Evolutionary conservation across 2,888 invertebrate genomes (phyloP), one percentile per base, ranked within the genome.

Genomic region (Ligdia adustata): DNA sequence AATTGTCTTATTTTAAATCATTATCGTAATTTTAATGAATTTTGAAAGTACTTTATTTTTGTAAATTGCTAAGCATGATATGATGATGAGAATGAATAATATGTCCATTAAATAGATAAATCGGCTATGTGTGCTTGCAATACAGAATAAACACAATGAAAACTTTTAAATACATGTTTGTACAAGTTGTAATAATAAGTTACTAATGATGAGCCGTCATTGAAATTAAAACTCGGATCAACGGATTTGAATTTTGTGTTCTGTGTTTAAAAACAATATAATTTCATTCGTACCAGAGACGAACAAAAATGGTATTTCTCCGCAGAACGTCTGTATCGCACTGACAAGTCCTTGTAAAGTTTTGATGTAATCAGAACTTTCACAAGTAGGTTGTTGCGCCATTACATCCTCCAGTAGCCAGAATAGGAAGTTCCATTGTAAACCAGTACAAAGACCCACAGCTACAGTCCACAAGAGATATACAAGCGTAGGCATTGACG

Each of bases 271-370:
- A 2, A 11, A 18, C 9, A 13, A 6, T 9, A 9, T n/a, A 6
- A 38, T 31, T 5, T 33, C 20, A 48, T 16, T 20, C 24, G 40
- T 59, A 91, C 93, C 95, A 12, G 97, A 97, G 2, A 96, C 79
- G 72, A 97, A 96, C 79, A 97, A 94, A 68, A 97, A 96, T 0
- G 97, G 97, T 63, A 97, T 86, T 79, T 97, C 97, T 1, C 97
- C 97, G 13, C 93, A 92, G 68, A 97, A 94, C 42, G 95, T 95
- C 74, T 97, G 96, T 45, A 96, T 92, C 4, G 93, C 94, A 74
- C 93, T 94, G 9, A 93, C 93, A 0, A 94, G 78, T 0, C 96
- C 96, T 73, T 95, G 94, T 9, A 95, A 67, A 0, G 95, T 94
- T 74, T 95, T 95, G n/a, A 93, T 90, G 72, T 93, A 93, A 6